phyloP scores from a whole-genome alignment of 2,113 vertebrate genomes.

The Galbula dea region DNA sequence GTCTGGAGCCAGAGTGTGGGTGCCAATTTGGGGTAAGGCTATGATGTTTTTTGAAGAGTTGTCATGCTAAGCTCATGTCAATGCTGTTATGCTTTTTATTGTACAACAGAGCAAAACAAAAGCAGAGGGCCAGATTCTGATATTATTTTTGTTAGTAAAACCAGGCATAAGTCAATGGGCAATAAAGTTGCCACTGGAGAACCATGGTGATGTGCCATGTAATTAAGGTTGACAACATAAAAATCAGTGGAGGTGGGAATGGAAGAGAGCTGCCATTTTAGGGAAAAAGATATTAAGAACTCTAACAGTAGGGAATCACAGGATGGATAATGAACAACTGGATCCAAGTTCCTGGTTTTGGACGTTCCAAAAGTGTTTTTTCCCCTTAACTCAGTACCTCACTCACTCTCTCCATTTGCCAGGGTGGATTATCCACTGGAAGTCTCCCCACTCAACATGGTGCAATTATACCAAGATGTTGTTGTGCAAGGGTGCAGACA shows the following conservation, averaged over 20 bases:
- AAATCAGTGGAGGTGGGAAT: neutral
- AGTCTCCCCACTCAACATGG: fast-evolving
- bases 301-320: fast-evolving
- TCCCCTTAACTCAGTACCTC: neutral
- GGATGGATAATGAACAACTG: neutral
- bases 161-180: neutral
- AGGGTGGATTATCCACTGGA: neutral
- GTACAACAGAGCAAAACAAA: neutral
- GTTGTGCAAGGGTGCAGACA: neutral
- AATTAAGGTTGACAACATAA: neutral
- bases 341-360: neutral
- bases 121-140: neutral
- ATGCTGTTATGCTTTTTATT: neutral
- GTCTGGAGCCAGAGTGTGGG: neutral
- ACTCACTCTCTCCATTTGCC: fast-evolving
- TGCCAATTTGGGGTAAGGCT: fast-evolving
- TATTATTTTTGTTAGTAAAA: neutral
- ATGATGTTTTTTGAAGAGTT: neutral
- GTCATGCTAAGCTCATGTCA: neutral
- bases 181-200: neutral
- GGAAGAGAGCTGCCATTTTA: neutral
- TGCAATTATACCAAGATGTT: neutral
- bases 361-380: neutral
- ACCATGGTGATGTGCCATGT: neutral
- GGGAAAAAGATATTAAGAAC: neutral